A percentile compares a stretch with the other conserved stretches of the same genome.
Conservation (phyloP, 2,888 invertebrate genomes). For the Macaria liturata region DNA sequence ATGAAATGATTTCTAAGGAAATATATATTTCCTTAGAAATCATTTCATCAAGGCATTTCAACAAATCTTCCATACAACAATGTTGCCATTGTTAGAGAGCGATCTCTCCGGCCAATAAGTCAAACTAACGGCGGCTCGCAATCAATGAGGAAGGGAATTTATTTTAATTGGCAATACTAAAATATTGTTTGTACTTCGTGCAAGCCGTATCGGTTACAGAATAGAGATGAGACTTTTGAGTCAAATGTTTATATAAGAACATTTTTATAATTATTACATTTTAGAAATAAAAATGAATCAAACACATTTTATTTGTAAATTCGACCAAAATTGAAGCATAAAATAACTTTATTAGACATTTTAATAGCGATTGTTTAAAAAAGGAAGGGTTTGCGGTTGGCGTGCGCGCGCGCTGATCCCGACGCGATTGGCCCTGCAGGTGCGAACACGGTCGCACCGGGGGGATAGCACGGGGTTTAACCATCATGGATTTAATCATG, state of each 20-base stretch:
- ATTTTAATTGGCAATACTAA: conserved; percentile 80
- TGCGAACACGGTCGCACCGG: conserved; percentile 37
- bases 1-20: no score
- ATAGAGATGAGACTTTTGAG: conserved; percentile 45
- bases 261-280: no score
- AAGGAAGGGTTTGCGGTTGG: conserved; percentile 39
- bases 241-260: conserved; percentile 17
- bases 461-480: neutral
- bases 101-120: conserved; percentile 13
- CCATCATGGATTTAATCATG: no score
- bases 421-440: conserved; percentile 40
- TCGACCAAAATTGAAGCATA: no score
- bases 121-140: conserved; percentile 19
- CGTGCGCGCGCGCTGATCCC: conserved; percentile 57
- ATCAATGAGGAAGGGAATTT: conserved; percentile 56
- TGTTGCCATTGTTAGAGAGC: conserved; percentile 10
- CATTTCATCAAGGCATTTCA: no score
- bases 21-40: no score
- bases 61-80: conserved; percentile 1
- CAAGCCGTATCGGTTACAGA: conserved; percentile 59
- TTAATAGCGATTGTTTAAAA: conserved; percentile 31
- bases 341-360: conserved; percentile 30
- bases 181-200: conserved; percentile 64
- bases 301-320: no score
- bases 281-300: no score